phyloP scores from a whole-genome alignment of 2,113 vertebrate genomes.

The Micromys minutus region DNA sequence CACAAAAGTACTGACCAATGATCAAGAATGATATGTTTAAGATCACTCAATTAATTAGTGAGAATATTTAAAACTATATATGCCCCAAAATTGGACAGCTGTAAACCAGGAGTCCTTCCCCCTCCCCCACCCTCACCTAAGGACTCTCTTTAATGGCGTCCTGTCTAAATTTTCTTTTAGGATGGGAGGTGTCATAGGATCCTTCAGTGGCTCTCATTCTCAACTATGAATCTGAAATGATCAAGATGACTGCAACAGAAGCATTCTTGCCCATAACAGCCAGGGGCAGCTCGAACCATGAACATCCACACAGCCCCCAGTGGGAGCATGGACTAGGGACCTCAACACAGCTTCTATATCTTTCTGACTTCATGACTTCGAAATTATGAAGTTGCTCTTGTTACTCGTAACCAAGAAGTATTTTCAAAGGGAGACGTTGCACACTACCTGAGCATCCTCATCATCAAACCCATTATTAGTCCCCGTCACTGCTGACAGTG shows the following conservation, averaged over 20 bases:
- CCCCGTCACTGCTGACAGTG: background rate
- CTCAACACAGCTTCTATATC: background rate
- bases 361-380: background rate
- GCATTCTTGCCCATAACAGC: background rate
- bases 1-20: background rate
- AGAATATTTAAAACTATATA: background rate
- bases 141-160: background rate
- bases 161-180: background rate
- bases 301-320: background rate
- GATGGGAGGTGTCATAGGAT: background rate
- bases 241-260: background rate
- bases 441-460: too few species aligned
- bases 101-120: background rate
- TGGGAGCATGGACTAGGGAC: background rate
- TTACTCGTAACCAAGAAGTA: background rate
- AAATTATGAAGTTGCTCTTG: background rate
- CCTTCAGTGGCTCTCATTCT: background rate
- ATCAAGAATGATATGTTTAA: background rate
- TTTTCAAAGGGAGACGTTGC: background rate
- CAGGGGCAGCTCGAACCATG: background rate
- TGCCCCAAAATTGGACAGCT: background rate
- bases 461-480: too few species aligned
- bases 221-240: background rate
- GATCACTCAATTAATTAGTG: background rate
- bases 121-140: background rate